Percentiles rank a stretch among this genome's conserved stretches.
These are phyloP conservation scores for Arvicanthis niloticus DNA, from an alignment of 2,113 vertebrate genomes.

Conservation along the genomic window DNA sequence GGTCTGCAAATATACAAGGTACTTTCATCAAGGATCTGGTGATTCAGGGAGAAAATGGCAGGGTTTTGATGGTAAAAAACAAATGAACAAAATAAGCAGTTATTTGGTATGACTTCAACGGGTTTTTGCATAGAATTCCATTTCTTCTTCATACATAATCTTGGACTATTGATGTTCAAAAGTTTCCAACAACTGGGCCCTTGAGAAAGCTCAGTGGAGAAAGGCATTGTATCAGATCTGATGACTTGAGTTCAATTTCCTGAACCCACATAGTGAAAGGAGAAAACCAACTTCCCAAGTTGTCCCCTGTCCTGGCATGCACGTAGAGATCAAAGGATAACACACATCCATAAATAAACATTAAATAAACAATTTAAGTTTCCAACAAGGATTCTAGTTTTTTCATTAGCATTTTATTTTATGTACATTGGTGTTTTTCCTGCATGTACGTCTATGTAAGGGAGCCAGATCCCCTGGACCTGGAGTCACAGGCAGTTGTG, in stretches of 20 bases:
- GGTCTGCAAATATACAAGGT: not conserved
- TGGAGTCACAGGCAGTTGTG: not conserved
- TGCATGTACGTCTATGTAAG: not conserved
- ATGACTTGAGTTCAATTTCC: not conserved
- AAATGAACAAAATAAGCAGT: conserved; percentile 53
- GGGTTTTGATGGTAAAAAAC: conserved; percentile 24
- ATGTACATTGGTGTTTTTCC: not conserved
- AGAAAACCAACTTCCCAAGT: not conserved
- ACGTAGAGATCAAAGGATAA: not conserved
- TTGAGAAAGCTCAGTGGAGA: not conserved
- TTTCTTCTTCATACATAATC: not conserved
- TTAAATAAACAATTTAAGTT: not conserved
- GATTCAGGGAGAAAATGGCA: conserved; percentile 4
- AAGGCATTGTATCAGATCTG: not conserved
- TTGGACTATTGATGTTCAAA: conserved; percentile 28
- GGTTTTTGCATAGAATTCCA: conserved; percentile 7
- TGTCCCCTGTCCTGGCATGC: not conserved
- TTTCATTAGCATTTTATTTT: not conserved
- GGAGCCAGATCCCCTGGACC: not conserved
- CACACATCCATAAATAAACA: not conserved
- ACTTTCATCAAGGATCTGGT: conserved; percentile 29
- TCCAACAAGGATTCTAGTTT: conserved; percentile 22
- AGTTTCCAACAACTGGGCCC: not conserved
- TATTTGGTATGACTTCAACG: conserved; percentile 16
- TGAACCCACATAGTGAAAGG: not conserved